Evolutionary conservation across 2,888 invertebrate species (phyloP), one percentile per base, ranked within the genome.

Genomic region (Yponomeuta evonymella): DNA sequence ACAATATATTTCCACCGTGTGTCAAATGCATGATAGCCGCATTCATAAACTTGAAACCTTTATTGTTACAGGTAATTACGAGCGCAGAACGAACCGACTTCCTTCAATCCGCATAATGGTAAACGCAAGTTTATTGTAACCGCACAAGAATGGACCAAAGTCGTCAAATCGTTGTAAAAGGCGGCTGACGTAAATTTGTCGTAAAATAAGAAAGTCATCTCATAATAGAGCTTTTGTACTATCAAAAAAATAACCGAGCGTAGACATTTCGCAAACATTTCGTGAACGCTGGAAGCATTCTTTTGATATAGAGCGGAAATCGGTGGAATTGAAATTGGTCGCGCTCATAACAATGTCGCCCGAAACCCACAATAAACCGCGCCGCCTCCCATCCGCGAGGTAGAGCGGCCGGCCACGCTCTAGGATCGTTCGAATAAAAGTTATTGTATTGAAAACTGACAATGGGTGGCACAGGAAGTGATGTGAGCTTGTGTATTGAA

Each of bases 361-460:
- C 83, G 82, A 85, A 86, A 83, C 86, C 82, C 84, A 84, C 85
- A 88, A 88, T 87, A 88, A 86, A 88, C 85, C 84, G 82, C 78
- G 75, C 77, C 77, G 74, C 76, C 76, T 74, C 78, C 85, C 78
- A 86, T 88, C 85, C 82, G 84, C 77, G 71, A 75, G 80, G 81
- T 83, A 84, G 84, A 86, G 83, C 81, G 75, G 78, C 23, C 11
- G 69, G 70, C 80, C 81, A 83, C 84, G 86, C 85, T 83, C 85
- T 86, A 85, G 86, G 87, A 86, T 89, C 88, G 63, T 91, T 91
- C 88, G 89, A 89, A 91, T 90, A 89, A 89, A 89, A 90, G 88
- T 90, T 90, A 89, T 91, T 90, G 89, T 90, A 90, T 89, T 85
- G 89, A 86, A 85, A 84, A 81, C 82, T 85, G 86, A 91, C 92